Evolutionary conservation across 2,113 vertebrate species (phyloP).

Genomic region (Xenopus laevis): DNA sequence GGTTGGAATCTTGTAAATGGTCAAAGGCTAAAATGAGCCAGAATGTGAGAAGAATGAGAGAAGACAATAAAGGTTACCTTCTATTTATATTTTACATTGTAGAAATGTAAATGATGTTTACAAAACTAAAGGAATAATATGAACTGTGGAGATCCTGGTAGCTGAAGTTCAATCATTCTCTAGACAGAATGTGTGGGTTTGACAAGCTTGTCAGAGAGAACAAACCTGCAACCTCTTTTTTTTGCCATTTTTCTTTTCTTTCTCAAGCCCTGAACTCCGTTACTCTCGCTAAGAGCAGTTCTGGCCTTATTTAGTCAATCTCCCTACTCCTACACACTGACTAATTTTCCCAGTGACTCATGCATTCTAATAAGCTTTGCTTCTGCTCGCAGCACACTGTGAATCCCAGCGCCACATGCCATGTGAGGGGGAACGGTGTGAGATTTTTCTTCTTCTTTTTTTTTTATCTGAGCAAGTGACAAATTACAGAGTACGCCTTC

Average conservation of each 20-base stretch:
- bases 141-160: not conserved
- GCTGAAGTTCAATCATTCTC: not conserved
- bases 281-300: constrained; percentile 7
- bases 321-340: constrained; percentile 32
- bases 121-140: too few species aligned
- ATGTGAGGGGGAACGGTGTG: constrained; percentile 35
- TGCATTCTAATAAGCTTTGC: constrained; percentile 22
- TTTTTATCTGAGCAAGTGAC: constrained; percentile 16
- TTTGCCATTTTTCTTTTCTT: not conserved
- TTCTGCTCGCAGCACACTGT: constrained; percentile 16
- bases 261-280: constrained; percentile 17
- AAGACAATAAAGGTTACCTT: too few species aligned
- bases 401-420: constrained; percentile 33
- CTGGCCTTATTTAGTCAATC: constrained; percentile 39
- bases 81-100: too few species aligned
- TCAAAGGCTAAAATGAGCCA: too few species aligned
- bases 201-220: not conserved
- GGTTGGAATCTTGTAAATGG: too few species aligned
- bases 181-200: not conserved
- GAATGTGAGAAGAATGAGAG: too few species aligned
- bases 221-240: not conserved
- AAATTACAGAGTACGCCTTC: constrained; percentile 36
- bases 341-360: constrained; percentile 41
- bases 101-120: too few species aligned
- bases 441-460: constrained; percentile 13